phyloP scores from a whole-genome alignment of 2,797 vertebrate genomes.

The Anomalospiza imberbis region DNA sequence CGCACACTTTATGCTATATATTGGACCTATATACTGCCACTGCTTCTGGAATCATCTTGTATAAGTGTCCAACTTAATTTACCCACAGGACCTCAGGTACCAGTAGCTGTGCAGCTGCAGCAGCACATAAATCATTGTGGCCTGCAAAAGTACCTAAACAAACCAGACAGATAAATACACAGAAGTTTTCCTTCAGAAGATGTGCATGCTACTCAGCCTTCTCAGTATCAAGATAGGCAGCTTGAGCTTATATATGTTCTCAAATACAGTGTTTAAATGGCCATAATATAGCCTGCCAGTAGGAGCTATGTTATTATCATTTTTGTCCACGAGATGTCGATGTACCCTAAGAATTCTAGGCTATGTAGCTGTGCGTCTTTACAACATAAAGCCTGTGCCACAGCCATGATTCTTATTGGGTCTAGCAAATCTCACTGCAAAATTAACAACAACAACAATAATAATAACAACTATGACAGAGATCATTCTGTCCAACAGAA shows the following conservation, averaged over 20 bases:
- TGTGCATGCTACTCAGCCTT: not conserved
- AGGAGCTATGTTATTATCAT: not conserved
- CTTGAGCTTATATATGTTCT: not conserved
- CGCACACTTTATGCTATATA: not conserved
- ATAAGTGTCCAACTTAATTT: not conserved
- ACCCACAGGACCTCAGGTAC: too few species aligned
- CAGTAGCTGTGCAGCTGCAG: not conserved
- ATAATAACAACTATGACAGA: fast-evolving
- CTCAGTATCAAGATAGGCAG: not conserved
- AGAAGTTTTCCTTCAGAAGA: not conserved
- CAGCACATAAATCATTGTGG: not conserved
- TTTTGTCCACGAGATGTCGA: conserved; percentile 68
- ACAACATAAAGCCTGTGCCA: fast-evolving
- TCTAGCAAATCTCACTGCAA: not conserved
- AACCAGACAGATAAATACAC: not conserved
- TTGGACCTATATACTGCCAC: not conserved
- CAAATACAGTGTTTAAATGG: not conserved
- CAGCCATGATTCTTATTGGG: not conserved
- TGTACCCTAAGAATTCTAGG: conserved; percentile 29
- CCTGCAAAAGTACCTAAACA: not conserved
- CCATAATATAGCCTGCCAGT: fast-evolving
- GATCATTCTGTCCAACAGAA: not conserved
- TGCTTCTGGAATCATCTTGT: not conserved
- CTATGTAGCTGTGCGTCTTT: fast-evolving
- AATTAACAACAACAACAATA: not conserved